Evolutionary conservation across 1,140 invertebrate genomes (phyloP).

Genomic region (Pararge aegeria): DNA sequence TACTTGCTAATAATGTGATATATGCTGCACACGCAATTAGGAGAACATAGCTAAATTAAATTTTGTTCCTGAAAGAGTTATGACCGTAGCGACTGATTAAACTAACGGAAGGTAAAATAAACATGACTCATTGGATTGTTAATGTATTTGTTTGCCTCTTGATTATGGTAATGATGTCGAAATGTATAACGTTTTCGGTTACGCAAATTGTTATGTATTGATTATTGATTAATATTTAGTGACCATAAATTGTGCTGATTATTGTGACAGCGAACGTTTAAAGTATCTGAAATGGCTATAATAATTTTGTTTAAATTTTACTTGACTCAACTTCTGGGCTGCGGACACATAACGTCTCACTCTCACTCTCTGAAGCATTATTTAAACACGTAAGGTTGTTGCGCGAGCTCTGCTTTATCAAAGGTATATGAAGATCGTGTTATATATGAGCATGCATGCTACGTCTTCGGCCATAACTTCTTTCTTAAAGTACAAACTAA

Average conservation of each 20-base stretch:
- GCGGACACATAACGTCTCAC: no score
- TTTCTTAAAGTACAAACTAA: no score
- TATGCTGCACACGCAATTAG: constrained; percentile 59
- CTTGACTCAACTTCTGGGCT: no score
- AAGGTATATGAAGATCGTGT: no score
- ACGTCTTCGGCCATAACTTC: no score
- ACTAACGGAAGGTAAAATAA: constrained; percentile 54
- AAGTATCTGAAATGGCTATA: no score
- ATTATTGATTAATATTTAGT: background rate
- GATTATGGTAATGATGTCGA: constrained; percentile 15
- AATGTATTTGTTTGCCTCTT: constrained; percentile 33
- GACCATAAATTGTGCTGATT: background rate
- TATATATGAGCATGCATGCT: no score
- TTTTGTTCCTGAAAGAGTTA: constrained; percentile 49
- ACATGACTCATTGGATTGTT: constrained; percentile 44
- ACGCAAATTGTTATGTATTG: constrained; percentile 1
- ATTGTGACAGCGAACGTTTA: background rate
- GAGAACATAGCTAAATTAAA: constrained; percentile 33
- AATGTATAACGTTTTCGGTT: background rate
- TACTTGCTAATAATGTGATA: constrained; percentile 27
- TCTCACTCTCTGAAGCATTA: no score
- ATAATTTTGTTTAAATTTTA: no score
- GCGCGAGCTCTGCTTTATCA: no score
- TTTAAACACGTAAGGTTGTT: no score
- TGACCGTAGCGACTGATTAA: constrained; percentile 50